Base-by-base conservation (phyloP, 2,797 vertebrate species). In the Octomys mimax region DNA sequence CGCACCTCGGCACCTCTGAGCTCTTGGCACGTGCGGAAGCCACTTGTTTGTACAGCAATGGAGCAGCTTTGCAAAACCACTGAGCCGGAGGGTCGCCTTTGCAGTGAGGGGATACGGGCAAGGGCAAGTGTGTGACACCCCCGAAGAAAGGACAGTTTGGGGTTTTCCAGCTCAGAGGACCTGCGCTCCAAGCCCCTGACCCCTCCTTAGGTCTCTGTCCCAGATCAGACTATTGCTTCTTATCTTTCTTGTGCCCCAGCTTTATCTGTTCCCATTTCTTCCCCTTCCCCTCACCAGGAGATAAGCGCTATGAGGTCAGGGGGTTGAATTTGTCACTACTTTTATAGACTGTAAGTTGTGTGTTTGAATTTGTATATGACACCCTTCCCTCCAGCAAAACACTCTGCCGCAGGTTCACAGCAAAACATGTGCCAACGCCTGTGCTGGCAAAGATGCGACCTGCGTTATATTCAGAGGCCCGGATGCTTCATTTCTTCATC, bases 1-100 rank as follows among this genome's bases (percentile, higher is more conserved):
- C 92, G 82, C 31, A 92, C 87, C 62, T 85, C 84, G 77, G 95
- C 13, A 24, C 87, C 88, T 57, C 87, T 19, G n/a, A 92, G 87
- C 39, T 86, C 83, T 79, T 91, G 91, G 93, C 95, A 96, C 46
- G 33, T 46, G 33, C 18, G 14, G 57, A 33, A 85, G 93, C 86
- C 82, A 61, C 83, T n/a, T 21, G 84, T 36, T 42, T 84, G 84
- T 31, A 82, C 66, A 5, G 28, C 19, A 52, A 52, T 42, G 61
- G 39, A 57, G 52, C 31, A 11, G n/a, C 49, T 96, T 28, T 46
- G 39, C 24, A 28, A 28, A 71, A 57, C 18, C 59, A 36, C 70
- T 52, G 66, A 52, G 21, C 87, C 42, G 7, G 26, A 42, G 14
- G 31, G 78, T 61, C 4, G 1, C 12, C 46, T n/a, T 2, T 68